Evolutionary conservation across 2,888 invertebrate species (phyloP).

Genomic region (Melanophora roralis): DNA sequence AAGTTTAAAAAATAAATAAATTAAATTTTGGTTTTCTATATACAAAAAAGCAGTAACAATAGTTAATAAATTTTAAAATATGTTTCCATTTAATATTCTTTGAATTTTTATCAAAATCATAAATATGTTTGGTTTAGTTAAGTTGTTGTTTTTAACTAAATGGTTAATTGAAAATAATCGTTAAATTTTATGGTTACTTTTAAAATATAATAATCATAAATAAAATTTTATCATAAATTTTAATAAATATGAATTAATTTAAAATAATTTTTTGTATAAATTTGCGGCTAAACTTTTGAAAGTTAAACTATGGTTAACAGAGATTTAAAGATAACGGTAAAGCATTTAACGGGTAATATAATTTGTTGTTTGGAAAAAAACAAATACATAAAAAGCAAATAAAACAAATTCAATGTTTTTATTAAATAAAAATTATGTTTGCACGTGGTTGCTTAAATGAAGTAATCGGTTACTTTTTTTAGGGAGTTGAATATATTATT

Average conservation of each 20-base stretch:
- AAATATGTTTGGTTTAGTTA: slow-evolving; percentile 11
- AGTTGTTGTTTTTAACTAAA: neutral
- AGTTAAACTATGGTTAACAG: neutral
- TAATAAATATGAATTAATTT: neutral
- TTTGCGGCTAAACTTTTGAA: no score
- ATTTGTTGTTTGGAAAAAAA: no score
- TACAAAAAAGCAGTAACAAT: slow-evolving; percentile 17
- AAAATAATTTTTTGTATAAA: neutral
- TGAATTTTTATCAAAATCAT: neutral
- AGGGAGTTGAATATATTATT: no score
- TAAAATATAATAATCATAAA: slow-evolving; percentile 31
- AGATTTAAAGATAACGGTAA: neutral
- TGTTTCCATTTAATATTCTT: slow-evolving; percentile 12
- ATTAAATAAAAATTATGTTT: no score
- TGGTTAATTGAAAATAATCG: slow-evolving; percentile 53
- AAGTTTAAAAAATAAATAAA: neutral
- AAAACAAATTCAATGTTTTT: no score
- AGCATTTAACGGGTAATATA: no score
- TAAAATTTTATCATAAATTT: slow-evolving; percentile 20
- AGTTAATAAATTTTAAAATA: slow-evolving; percentile 44
- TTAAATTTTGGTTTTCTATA: neutral
- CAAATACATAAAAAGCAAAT: no score
- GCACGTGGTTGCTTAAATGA: no score
- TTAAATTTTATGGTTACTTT: slow-evolving; percentile 46
- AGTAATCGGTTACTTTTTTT: no score